Evolutionary conservation across 1,140 invertebrate species (phyloP).

Genomic region (Reticulitermes speratus): DNA sequence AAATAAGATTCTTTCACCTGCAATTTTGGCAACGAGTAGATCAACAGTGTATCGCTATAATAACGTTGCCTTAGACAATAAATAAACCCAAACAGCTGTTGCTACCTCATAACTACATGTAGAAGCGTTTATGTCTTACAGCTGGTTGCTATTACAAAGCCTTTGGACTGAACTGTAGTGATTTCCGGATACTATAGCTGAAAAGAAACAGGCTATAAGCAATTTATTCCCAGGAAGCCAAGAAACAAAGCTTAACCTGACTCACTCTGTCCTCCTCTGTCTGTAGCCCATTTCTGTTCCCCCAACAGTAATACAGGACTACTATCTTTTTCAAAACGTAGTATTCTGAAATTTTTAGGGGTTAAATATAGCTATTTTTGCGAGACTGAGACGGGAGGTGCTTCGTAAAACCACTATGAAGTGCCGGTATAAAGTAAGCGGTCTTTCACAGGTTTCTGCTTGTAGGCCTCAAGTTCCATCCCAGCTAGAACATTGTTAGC

Average conservation of each 20-base stretch:
- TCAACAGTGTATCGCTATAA: no score
- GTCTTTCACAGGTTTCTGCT: neutral
- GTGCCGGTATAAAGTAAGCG: neutral
- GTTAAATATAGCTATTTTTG: slow-evolving; percentile 3
- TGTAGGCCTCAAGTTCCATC: slow-evolving; percentile 5
- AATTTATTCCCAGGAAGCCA: no score
- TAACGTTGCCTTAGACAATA: no score
- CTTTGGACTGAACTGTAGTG: neutral
- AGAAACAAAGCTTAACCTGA: neutral
- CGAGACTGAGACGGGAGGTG: neutral
- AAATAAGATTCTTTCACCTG: no score
- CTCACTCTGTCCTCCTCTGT: neutral
- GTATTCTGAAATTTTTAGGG: neutral
- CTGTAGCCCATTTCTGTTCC: neutral
- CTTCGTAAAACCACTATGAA: neutral
- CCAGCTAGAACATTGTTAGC: neutral
- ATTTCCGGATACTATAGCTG: neutral
- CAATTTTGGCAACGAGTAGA: no score
- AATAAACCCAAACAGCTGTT: no score
- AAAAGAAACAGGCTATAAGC: neutral
- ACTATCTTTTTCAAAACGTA: neutral
- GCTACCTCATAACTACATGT: no score
- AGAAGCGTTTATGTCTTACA: neutral
- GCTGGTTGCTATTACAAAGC: neutral
- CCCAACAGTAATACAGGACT: neutral